Conservation (phyloP, 2,888 invertebrate genomes). For the Philereme transversata region DNA sequence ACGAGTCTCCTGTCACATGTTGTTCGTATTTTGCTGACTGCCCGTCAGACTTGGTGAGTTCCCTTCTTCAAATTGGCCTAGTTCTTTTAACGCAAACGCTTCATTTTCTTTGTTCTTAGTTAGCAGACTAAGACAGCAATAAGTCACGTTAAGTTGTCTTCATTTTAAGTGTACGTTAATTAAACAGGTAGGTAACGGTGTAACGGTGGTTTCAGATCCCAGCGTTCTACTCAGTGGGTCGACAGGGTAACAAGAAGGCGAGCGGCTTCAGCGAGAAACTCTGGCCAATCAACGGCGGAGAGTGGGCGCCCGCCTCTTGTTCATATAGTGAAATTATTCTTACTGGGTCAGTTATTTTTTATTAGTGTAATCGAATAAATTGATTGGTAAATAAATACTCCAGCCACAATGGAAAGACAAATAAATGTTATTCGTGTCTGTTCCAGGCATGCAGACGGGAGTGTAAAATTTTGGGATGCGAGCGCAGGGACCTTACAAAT, state of each 20-base stretch:
- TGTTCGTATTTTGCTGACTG: conserved; percentile 99
- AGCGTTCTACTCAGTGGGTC: conserved; percentile 98
- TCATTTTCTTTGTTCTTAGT: too few species aligned
- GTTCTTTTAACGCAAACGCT: too few species aligned
- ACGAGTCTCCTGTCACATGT: conserved; percentile 99
- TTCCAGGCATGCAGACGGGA: conserved; percentile 97
- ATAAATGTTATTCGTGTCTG: conserved; percentile 5
- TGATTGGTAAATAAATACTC: too few species aligned
- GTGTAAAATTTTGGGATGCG: conserved; percentile 99
- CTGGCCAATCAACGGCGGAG: conserved; percentile 98
- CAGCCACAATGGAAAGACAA: not conserved
- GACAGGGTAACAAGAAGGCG: conserved; percentile 88
- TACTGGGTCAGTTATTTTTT: conserved; percentile 89
- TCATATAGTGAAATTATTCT: conserved; percentile 99
- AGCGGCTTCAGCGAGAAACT: conserved; percentile 94
- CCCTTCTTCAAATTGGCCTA: not conserved
- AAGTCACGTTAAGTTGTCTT: too few species aligned
- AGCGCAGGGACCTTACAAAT: conserved; percentile 98
- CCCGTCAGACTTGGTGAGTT: conserved; percentile 94
- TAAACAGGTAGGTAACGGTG: too few species aligned
- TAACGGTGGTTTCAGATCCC: conserved; percentile 81
- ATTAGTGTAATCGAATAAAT: too few species aligned
- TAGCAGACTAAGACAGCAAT: too few species aligned
- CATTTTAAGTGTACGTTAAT: too few species aligned
- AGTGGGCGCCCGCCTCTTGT: conserved; percentile 97